These are phyloP conservation scores for Ptychochromis oligacanthus DNA, from an alignment of 2,113 vertebrate genomes.

Conservation along the genomic window DNA sequence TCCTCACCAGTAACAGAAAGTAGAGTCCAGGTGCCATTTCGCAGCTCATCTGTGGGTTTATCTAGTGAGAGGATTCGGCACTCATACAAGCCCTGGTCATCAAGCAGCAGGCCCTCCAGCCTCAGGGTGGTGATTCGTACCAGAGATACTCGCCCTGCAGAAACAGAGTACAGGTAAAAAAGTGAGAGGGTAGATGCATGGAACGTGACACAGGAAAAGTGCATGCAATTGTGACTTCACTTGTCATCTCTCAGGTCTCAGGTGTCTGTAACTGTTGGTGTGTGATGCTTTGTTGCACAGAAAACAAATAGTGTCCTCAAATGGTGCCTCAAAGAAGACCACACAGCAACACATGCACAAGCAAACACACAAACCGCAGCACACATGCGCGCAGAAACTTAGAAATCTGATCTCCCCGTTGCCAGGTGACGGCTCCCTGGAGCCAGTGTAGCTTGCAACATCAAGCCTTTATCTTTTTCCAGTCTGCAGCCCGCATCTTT, in stretches of 20 bases:
- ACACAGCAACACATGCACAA: neutral
- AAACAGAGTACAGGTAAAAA: neutral
- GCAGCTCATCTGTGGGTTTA: slow-evolving; percentile 83
- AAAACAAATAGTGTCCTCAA: slow-evolving; percentile 21
- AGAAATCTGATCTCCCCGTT: slow-evolving; percentile 75
- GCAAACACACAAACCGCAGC: neutral
- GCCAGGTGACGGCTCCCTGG: slow-evolving; percentile 76
- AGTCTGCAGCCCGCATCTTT: slow-evolving; percentile 27
- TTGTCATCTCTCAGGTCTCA: slow-evolving; percentile 21
- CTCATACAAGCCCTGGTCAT: slow-evolving; percentile 94
- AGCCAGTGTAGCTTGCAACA: slow-evolving; percentile 28
- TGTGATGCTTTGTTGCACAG: neutral
- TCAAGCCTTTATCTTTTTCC: slow-evolving; percentile 51
- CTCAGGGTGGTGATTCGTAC: slow-evolving; percentile 82
- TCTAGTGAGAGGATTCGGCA: slow-evolving; percentile 90
- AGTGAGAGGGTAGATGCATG: neutral
- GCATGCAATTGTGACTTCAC: slow-evolving; percentile 15
- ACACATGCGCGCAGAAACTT: slow-evolving; percentile 16
- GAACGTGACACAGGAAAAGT: neutral
- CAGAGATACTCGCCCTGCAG: slow-evolving; percentile 87
- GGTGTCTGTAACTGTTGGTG: neutral
- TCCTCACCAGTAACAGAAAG: slow-evolving; percentile 87
- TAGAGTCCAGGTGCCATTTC: slow-evolving; percentile 89
- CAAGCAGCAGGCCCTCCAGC: slow-evolving; percentile 81
- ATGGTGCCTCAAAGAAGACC: slow-evolving; percentile 10